A percentile compares a stretch with the other conserved stretches of the same genome.
Evolutionary conservation across 2,797 vertebrate genomes (phyloP).

Genomic region (Antennarius maculatus): DNA sequence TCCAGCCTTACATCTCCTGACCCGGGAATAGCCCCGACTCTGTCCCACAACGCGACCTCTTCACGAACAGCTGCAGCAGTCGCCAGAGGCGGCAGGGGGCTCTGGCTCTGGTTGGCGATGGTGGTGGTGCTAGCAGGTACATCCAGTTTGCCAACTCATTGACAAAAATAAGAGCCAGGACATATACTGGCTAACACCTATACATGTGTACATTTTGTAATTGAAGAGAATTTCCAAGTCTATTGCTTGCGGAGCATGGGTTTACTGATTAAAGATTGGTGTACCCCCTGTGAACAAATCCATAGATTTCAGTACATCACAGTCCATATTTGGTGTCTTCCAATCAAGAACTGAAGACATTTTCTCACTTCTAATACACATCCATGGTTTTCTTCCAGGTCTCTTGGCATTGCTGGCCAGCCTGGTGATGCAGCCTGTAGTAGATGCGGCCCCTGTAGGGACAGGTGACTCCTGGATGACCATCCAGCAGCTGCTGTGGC

Average conservation of each 20-base stretch:
- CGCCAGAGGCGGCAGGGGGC: conserved; percentile 73
- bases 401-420: conserved; percentile 87
- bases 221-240: too few relatives aligned
- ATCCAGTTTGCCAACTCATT: neutral
- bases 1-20: conserved; percentile 62
- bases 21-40: conserved; percentile 40
- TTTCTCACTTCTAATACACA: neutral
- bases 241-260: too few relatives aligned
- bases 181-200: neutral
- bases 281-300: neutral
- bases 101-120: conserved; percentile 85
- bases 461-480: conserved; percentile 90
- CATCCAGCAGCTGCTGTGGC: conserved; percentile 93
- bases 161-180: too few relatives aligned
- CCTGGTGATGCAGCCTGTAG: conserved; percentile 87
- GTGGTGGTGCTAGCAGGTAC: conserved; percentile 84
- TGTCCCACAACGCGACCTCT: conserved; percentile 55
- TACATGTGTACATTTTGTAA: neutral
- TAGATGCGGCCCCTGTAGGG: conserved; percentile 87
- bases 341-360: neutral
- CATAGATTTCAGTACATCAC: too few relatives aligned
- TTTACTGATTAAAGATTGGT: neutral
- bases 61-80: conserved; percentile 73
- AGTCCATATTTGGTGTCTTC: neutral
- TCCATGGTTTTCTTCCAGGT: conserved; percentile 48